A percentile compares a stretch with the other conserved stretches of the same genome.
phyloP scores from a whole-genome alignment of 1,140 invertebrate species.

The Mamestra configurata region DNA sequence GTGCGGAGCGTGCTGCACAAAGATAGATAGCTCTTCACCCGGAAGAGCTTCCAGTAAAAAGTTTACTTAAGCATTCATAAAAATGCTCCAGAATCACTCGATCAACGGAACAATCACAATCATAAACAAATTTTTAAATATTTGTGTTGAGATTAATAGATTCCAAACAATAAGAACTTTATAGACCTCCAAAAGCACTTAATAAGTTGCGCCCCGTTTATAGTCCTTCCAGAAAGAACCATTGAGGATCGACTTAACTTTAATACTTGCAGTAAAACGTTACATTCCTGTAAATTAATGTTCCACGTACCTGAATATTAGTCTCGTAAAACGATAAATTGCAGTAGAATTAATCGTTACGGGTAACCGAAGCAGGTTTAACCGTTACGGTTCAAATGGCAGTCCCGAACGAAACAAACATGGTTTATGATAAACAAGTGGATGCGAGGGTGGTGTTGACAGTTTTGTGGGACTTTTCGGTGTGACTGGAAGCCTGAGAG shows the following conservation, averaged over 20 bases:
- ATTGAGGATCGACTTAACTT: neutral
- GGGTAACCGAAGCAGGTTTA: neutral
- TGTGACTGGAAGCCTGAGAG: constrained; percentile 39
- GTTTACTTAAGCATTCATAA: neutral
- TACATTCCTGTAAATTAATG: neutral
- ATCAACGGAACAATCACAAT: neutral
- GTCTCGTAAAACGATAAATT: constrained; percentile 1
- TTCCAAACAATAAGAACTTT: neutral
- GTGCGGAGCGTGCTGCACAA: constrained; percentile 4
- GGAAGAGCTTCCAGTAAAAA: neutral
- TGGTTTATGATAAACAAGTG: constrained; percentile 59
- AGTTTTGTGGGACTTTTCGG: constrained; percentile 48
- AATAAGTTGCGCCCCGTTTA: neutral
- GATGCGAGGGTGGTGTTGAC: constrained; percentile 55
- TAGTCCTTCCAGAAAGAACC: neutral
- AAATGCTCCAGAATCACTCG: neutral
- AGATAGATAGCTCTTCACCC: neutral
- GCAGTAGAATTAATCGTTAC: constrained; percentile 1
- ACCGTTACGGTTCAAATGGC: neutral
- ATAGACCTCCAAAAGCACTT: neutral
- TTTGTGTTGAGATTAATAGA: neutral
- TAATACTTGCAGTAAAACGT: neutral
- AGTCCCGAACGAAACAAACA: constrained; percentile 59
- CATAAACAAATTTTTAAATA: too few species aligned
- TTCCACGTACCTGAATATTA: constrained; percentile 2